A percentile compares a stretch with the other conserved stretches of the same genome.
Conservation (phyloP, 2,113 vertebrate species). For the Charadrius vociferus region DNA sequence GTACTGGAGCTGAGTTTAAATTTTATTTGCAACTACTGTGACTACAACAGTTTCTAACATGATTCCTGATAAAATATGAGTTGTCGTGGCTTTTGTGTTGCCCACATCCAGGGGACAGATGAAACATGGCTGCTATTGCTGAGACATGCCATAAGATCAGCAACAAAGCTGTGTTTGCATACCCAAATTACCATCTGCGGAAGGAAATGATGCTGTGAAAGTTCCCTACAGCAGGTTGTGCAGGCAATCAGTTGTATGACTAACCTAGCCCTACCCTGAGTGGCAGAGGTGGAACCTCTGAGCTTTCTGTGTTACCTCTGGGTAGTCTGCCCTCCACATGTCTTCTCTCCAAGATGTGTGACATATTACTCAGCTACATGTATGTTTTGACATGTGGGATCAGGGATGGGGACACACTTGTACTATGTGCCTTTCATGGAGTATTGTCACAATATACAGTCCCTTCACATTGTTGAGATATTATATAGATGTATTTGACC, state of each 20-base stretch:
- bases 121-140: neutral
- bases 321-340: neutral
- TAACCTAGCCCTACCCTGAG: neutral
- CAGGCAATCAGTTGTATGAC: neutral
- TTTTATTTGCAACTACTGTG: neutral
- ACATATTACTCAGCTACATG: neutral
- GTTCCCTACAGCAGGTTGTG: neutral
- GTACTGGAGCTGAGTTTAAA: neutral
- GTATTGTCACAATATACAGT: neutral
- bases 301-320: neutral
- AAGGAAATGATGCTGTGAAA: neutral
- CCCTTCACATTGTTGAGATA: neutral
- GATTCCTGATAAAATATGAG: neutral
- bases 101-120: rapidly evolving
- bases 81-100: neutral
- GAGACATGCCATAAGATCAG: neutral
- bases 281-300: neutral
- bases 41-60: neutral
- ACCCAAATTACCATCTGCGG: neutral
- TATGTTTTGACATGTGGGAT: rapidly evolving
- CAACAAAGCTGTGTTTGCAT: neutral
- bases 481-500: neutral
- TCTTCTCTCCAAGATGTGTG: neutral
- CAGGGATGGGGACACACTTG: neutral
- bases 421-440: neutral